Conservation (phyloP, 2,888 invertebrate genomes). For the Meiosimyza platycephala region DNA sequence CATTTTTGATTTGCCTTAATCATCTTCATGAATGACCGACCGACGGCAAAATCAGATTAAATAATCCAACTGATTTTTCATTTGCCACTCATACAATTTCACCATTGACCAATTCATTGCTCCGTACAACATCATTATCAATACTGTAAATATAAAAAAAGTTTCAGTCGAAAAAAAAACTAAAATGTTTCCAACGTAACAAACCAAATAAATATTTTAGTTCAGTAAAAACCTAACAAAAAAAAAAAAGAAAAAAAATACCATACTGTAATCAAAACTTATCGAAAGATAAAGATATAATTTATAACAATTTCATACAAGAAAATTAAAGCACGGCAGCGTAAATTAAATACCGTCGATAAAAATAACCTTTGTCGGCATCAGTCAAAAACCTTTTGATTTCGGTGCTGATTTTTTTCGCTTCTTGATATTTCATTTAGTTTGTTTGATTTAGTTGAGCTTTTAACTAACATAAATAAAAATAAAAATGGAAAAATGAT, state of each 20-base stretch:
- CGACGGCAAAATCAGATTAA: too few relatives aligned
- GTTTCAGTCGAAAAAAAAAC: too few relatives aligned
- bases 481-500: constrained; percentile 53
- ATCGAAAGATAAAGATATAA: constrained; percentile 43
- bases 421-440: constrained; percentile 41
- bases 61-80: too few relatives aligned
- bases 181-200: too few relatives aligned
- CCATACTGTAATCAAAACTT: constrained; percentile 34
- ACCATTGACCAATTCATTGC: too few relatives aligned
- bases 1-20: too few relatives aligned
- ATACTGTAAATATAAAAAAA: neutral
- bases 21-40: too few relatives aligned
- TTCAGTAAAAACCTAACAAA: too few relatives aligned
- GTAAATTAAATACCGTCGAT: constrained; percentile 36
- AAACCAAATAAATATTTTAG: too few relatives aligned
- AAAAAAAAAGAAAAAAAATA: too few relatives aligned
- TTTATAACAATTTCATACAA: constrained; percentile 44
- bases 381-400: constrained; percentile 51
- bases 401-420: constrained; percentile 54
- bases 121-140: neutral
- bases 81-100: too few relatives aligned
- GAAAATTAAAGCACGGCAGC: constrained; percentile 37
- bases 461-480: constrained; percentile 31
- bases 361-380: constrained; percentile 22
- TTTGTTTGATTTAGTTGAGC: constrained; percentile 49